Base-by-base conservation (phyloP, 2,888 invertebrate species). In the Drosophila anomelani region DNA sequence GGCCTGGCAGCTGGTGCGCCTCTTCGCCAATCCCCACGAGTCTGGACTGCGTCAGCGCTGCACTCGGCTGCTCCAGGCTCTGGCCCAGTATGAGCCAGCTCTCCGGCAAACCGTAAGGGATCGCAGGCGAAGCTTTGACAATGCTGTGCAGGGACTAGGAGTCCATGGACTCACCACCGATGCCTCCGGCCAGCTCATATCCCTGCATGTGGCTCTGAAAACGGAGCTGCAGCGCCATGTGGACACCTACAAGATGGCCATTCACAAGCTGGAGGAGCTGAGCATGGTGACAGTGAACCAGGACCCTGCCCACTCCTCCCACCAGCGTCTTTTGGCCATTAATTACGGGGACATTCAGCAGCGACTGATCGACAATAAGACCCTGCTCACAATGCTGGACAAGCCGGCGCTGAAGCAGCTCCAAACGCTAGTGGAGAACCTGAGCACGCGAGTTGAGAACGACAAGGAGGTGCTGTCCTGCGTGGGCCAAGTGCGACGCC, bases 311-410 rank as follows among this genome's bases (percentile, higher is more conserved):
- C 95, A 96, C 41, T 96, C 97, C 0, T 97, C 97, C 46, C 98
- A 98, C 93, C 98, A 98, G 92, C 94, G 98, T 29, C 95, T 98
- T 53, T 93, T 98, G 76, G 96, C 97, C 56, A 94, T 98, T 64
- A 95, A 95, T 57, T 96, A 97, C 88, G 94, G 95, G 10, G 98
- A 98, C 91, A 97, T 98, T 56, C 98, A 98, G 91, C 95, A 97
- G 80, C 93, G 98, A 1, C 94, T 98, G 61, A 98, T 98, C 87
- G 97, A 98, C 93, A 98, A 98, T 93, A 97, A 98, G 93, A 96
- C 97, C 0, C 93, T 98, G 41, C 93, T 97, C 74, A 98, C 97
- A 51, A 95, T 97, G 69, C 93, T 98, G 80, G 96, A 96, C 90
- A 97, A 97, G 91, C 96, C 96, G 36, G 95, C 95, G 4, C 92